Evolutionary conservation across 2,797 vertebrate genomes (phyloP), one percentile per base, ranked within the genome.

Genomic region (Rachycentron canadum): DNA sequence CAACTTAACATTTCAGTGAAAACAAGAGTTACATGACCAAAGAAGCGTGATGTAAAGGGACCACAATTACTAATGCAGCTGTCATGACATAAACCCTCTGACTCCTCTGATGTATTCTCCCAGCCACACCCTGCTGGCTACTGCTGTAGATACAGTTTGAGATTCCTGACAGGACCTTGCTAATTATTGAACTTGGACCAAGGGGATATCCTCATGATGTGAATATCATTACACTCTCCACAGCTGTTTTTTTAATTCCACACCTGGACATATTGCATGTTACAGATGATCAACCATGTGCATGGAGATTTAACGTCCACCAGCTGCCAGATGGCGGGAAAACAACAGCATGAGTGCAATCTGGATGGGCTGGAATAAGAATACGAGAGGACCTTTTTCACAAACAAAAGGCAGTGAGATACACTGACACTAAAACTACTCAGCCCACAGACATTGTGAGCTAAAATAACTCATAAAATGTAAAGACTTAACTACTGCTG

Each of bases 241-340:
- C 75, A 88, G 79, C 72, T 87, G 85, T 72, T 89, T 85, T 75
- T 34, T 38, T 26, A 11, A 67, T 76, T 59, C 56, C 71, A 87
- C 92, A 94, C 87, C 90, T 94, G 91, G 86, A 87, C 78, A 81
- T 73, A 64, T 61, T 64, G 77, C 67, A 62, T 73, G 90, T 90
- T 82, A 88, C 88, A 90, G 85, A 92, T 90, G 91, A 93, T 90
- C 88, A 80, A 43, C 84, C 90, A 91, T 90, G 90, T 91, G 88
- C 71, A 67, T 75, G 71, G 45, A 84, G 43, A 89, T 67, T n/a
- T 90, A 93, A 93, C 89, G 85, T 89, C 69, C 75, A 79, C 49
- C 78, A 86, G 80, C 85, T 87, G 88, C 86, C 91, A 91, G 89
- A 89, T 89, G 91, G 87, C 0, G 63, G 71, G 69, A 84, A 85